Conservation (phyloP, 2,797 vertebrate species). For the Epinephelus awoara region DNA sequence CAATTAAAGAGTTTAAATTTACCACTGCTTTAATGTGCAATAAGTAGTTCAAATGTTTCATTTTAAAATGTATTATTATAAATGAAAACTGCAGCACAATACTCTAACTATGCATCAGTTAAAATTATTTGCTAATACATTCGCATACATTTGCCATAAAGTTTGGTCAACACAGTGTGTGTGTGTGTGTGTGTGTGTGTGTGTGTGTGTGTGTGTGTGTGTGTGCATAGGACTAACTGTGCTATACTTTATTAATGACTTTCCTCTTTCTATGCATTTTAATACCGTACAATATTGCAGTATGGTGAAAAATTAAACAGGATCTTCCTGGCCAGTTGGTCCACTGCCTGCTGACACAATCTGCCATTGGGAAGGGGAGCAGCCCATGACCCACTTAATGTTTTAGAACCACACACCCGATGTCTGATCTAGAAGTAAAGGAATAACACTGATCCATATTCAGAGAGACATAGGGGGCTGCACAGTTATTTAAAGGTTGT, state of each 20-base stretch:
- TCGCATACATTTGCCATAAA: slow-evolving; percentile 65
- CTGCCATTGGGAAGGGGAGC: slow-evolving; percentile 73
- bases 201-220: slow-evolving; percentile 10
- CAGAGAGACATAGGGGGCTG: not conserved
- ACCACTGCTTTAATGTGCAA: slow-evolving; percentile 32
- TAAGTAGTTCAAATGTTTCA: slow-evolving; percentile 50
- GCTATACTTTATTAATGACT: slow-evolving; percentile 75
- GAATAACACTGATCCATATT: slow-evolving; percentile 10
- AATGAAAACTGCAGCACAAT: slow-evolving; percentile 50
- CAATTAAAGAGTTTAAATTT: slow-evolving; percentile 4
- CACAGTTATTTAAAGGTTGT: not conserved
- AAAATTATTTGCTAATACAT: slow-evolving; percentile 39
- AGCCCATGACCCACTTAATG: slow-evolving; percentile 74
- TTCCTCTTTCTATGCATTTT: slow-evolving; percentile 75
- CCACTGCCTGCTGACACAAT: slow-evolving; percentile 72
- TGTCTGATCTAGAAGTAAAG: slow-evolving; percentile 23
- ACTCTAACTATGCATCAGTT: slow-evolving; percentile 59
- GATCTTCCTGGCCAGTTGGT: slow-evolving; percentile 70
- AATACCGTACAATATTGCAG: slow-evolving; percentile 63
- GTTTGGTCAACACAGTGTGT: slow-evolving; percentile 18
- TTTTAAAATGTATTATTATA: slow-evolving; percentile 43
- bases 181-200: slow-evolving; percentile 7
- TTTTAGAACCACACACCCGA: slow-evolving; percentile 46
- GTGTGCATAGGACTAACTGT: slow-evolving; percentile 51
- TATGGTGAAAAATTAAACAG: slow-evolving; percentile 73